A percentile compares a stretch with the other conserved stretches of the same genome.
These are phyloP conservation scores for Onthophagus sagittarius DNA, from an alignment of 2,888 invertebrate species.

Conservation along the genomic window DNA sequence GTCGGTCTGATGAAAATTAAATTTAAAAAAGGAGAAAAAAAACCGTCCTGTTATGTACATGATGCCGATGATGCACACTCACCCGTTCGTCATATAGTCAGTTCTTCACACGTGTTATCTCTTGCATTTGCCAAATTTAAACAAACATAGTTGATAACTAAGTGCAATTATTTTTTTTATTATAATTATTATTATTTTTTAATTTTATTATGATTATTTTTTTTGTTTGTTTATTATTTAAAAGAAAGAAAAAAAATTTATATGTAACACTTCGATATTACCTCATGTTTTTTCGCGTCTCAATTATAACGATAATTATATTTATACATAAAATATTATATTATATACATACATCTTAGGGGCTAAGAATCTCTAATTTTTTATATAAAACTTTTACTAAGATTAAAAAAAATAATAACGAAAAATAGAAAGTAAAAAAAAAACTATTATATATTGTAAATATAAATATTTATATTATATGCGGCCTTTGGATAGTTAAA, in stretches of 20 bases:
- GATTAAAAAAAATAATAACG: background rate
- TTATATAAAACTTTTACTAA: constrained; percentile 19
- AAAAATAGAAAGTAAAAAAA: background rate
- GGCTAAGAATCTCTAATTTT: constrained; percentile 24
- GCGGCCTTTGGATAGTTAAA: constrained; percentile 41
- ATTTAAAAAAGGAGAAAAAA: background rate
- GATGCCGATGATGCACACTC: background rate
- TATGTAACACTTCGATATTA: constrained; percentile 39
- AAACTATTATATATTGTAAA: constrained; percentile 25
- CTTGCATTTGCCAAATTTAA: constrained; percentile 42
- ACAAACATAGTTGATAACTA: constrained; percentile 33
- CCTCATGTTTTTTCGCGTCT: constrained; percentile 42
- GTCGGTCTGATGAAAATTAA: background rate
- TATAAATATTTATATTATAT: constrained; percentile 1
- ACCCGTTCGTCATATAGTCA: constrained; percentile 11
- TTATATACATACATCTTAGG: constrained; percentile 18
- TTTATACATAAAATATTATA: constrained; percentile 3
- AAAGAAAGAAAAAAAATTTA: constrained; percentile 18
- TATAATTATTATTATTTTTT: constrained; percentile 8
- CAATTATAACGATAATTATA: constrained; percentile 22
- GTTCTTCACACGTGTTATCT: constrained; percentile 18
- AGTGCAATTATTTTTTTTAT: constrained; percentile 44
- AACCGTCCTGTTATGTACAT: background rate
- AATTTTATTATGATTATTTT: background rate
- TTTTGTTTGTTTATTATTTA: constrained; percentile 23